Evolutionary conservation across 2,113 vertebrate genomes (phyloP), one percentile per base, ranked within the genome.

Genomic region (Oceanodroma tethys): DNA sequence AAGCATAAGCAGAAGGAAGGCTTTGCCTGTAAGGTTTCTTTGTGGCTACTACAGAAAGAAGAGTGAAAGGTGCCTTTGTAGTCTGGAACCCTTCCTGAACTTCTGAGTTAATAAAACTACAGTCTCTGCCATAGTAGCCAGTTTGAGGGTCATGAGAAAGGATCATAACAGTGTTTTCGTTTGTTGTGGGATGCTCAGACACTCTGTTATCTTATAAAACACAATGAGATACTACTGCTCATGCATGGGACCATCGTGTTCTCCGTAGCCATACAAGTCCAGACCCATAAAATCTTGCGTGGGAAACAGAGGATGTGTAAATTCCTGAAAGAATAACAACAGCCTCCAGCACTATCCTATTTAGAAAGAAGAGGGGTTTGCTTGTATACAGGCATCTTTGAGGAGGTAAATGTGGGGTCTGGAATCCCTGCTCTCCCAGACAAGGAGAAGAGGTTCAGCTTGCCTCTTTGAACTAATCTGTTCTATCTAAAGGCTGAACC

Each of bases 221-320:
- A 32, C 19, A 38, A 6, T 4, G 58, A 86, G 19, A 67, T 58
- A 5, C 8, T 66, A 23, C 10, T 32, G 22, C 4, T 87, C 6
- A 5, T 17, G 9, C 7, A 8, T 56, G 25, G 16, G 25, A 56
- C 18, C 30, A 53, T 8, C 0, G 0, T 48, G 20, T 25, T 62
- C 13, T 71, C 29, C 30, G 53, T 11, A 62, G 16, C 13, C 17
- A 8, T 29, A 21, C 9, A 56, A 48, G 9, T 66, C 6, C n/a
- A 83, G 23, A 83, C 8, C 23, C 8, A 43, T 43, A 65, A 83
- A 83, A 78, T 34, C 36, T 20, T 36, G 6, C 2, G 2, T 6
- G 58, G 17, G 25, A 90, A 78, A 43, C 10, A 43, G 18, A 75
- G 15, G 10, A 48, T 56, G 32, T 43, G 16, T 30, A 11, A 40